These are phyloP conservation scores for Morpho achilles DNA, from an alignment of 2,888 invertebrate species.

Conservation along the genomic window DNA sequence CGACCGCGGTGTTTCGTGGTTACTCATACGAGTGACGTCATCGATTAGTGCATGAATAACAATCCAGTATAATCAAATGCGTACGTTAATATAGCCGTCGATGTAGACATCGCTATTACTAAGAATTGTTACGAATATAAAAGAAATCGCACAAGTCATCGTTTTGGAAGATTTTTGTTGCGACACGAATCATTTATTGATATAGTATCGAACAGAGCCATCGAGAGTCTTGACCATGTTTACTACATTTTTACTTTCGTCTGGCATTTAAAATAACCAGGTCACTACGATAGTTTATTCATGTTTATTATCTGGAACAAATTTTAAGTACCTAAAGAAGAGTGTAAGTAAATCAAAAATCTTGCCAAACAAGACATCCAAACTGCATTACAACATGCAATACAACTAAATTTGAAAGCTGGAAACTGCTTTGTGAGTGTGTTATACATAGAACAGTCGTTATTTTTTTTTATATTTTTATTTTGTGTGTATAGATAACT, in stretches of 20 bases:
- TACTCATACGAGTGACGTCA: constrained; percentile 71
- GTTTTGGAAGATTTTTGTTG: constrained; percentile 20
- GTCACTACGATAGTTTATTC: constrained; percentile 18
- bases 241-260: constrained; percentile 39
- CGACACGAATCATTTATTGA: constrained; percentile 5
- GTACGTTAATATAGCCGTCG: constrained; percentile 27
- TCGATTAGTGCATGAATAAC: constrained; percentile 64
- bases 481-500: no score
- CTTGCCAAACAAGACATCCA: no score
- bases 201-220: constrained; percentile 10
- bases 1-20: constrained; percentile 44
- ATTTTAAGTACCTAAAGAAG: constrained; percentile 1
- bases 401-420: no score
- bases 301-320: constrained; percentile 10
- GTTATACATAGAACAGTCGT: no score
- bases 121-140: constrained; percentile 35
- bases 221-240: constrained; percentile 36
- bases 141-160: constrained; percentile 37
- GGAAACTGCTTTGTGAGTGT: no score
- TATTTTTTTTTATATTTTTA: no score
- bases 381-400: no score
- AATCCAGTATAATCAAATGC: constrained; percentile 49
- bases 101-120: constrained; percentile 31
- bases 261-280: constrained; percentile 28
- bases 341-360: constrained; percentile 13